Conservation (phyloP, 2,888 invertebrate species). For the Synergus japonicus region DNA sequence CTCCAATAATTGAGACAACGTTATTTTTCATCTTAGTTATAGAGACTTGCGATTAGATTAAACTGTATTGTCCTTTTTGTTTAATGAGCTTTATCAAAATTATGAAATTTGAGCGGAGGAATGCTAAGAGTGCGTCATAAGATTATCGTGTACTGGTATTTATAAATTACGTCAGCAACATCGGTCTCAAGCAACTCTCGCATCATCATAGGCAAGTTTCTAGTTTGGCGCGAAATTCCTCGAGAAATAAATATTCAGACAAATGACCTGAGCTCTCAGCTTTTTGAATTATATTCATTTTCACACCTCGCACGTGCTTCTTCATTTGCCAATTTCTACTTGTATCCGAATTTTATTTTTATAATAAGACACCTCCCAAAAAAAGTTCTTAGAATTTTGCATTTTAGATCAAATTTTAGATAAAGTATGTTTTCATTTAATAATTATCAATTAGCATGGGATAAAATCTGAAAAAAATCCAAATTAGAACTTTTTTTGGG, state of each 20-base stretch:
- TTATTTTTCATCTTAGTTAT: not conserved
- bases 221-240: not conserved
- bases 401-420: not conserved
- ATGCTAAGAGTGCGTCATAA: not conserved
- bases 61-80: not conserved
- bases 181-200: not conserved
- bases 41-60: not conserved
- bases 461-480: not conserved
- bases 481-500: not conserved
- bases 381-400: not conserved
- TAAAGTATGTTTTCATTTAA: too few species aligned
- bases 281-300: not conserved
- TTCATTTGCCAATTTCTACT: not conserved
- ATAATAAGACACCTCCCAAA: not conserved
- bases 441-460: not conserved
- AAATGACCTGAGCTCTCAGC: not conserved
- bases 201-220: not conserved
- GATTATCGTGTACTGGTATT: not conserved
- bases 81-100: not conserved
- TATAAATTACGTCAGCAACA: not conserved
- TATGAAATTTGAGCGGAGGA: not conserved
- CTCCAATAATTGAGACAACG: not conserved
- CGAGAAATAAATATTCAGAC: not conserved
- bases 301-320: not conserved
- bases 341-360: not conserved